Base-by-base conservation (phyloP, 2,113 vertebrate genomes). In the Rhinichthys klamathensis region DNA sequence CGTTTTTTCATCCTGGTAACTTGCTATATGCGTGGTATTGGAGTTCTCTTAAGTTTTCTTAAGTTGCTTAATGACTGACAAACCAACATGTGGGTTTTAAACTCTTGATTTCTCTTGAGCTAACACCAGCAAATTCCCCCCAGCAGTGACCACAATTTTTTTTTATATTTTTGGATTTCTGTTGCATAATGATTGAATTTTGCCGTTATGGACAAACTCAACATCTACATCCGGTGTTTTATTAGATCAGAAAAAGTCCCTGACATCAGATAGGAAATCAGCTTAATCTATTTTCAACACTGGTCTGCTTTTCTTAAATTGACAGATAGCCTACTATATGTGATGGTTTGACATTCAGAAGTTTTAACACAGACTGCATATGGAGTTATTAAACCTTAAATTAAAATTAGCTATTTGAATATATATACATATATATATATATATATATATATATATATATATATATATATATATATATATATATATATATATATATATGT, bases 201-300 rank as follows among this genome's bases (percentile, higher is more conserved):
- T 51, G 3, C 6, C 9, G 23, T 13, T 27, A 25, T 1, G 10
- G 15, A 76, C 15, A 51, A 49, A 18, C 15, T 2, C 1, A 27
- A 12, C 15, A 32, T 27, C 44, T 18, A 11, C 38, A 25, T 46
- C 49, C 46, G 54, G 67, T 23, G 9, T 2, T 70, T 41, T 70
- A 70, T 30, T 49, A 54, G 27, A 54, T 54, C 27, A 74, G n/a
- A 74, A 46, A 74, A 76, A 54, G 8, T 8, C 74, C 73, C 46
- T 76, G 46, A 54, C 73, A 51, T 76, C 13, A 76, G 21, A 25
- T 16, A 75, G n/a, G 25, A 30, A 76, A 32, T 76, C n/a, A 54
- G 13, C 46, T 21, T 30, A 27, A 54, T 54, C 25, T 76, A 73
- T 73, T 25, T 46, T 46, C 12, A 74, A 16, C n/a, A 46, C 23